phyloP scores from a whole-genome alignment of 2,888 invertebrate genomes.

The Drosophila melanosoma region DNA sequence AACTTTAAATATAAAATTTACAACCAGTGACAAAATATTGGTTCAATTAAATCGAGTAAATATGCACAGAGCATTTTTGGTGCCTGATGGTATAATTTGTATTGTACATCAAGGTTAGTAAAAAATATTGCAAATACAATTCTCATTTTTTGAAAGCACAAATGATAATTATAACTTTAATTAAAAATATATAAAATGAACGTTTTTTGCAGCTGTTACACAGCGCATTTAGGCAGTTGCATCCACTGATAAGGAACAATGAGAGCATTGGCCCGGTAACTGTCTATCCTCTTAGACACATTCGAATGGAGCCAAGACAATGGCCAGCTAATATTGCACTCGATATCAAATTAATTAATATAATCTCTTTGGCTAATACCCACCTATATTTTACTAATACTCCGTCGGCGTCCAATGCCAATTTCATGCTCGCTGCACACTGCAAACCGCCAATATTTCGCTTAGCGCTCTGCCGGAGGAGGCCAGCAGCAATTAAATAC shows the following conservation, averaged over 20 bases:
- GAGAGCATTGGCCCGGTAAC: not conserved
- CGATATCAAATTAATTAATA: slow-evolving; percentile 74
- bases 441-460: slow-evolving; percentile 56
- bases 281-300: slow-evolving; percentile 37
- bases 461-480: slow-evolving; percentile 30
- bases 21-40: not conserved
- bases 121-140: not conserved
- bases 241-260: not conserved
- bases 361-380: slow-evolving; percentile 52
- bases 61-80: fast-evolving
- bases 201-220: not conserved
- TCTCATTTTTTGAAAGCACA: too few relatives aligned
- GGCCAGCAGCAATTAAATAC: slow-evolving; percentile 63
- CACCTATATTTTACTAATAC: slow-evolving; percentile 23
- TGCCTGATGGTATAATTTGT: not conserved
- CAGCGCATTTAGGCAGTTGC: not conserved
- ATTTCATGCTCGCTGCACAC: slow-evolving; percentile 53
- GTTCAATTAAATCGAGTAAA: fast-evolving
- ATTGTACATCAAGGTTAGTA: not conserved
- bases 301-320: slow-evolving; percentile 50
- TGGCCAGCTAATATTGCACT: slow-evolving; percentile 46
- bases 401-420: slow-evolving; percentile 42
- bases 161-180: too few relatives aligned
- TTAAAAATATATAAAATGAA: not conserved
- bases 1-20: not conserved